Conservation (phyloP, 2,797 vertebrate species). For the Mallotus villosus region DNA sequence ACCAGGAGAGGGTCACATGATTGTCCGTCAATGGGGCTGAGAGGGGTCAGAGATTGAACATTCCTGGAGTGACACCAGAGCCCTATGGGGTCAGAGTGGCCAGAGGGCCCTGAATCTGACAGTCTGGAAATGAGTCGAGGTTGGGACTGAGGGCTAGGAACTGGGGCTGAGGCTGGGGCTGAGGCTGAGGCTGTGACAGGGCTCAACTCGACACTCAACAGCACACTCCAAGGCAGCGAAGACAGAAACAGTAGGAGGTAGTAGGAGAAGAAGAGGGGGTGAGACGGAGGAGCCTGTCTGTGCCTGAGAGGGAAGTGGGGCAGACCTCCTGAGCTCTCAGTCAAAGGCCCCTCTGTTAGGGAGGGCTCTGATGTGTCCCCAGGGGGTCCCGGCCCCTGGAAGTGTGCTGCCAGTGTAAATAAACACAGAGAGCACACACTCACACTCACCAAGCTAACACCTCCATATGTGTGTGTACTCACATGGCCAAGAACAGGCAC, state of each 20-base stretch:
- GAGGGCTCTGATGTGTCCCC: constrained; percentile 65
- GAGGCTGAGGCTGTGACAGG: not conserved
- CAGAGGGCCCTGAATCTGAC: constrained; percentile 22
- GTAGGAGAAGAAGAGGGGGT: not conserved
- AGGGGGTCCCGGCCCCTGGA: constrained; percentile 62
- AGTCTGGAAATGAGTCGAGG: not conserved
- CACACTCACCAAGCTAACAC: constrained; percentile 58
- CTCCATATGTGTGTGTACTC: constrained; percentile 60
- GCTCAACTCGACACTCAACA: not conserved
- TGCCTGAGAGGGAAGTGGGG: constrained; percentile 16
- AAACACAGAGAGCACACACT: constrained; percentile 65
- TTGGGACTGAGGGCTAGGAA: not conserved
- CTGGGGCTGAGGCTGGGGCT: not conserved
- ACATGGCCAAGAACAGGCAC: constrained; percentile 27
- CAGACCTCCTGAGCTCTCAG: constrained; percentile 57
- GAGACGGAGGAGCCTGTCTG: not conserved
- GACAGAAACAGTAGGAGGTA: not conserved
- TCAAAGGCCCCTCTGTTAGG: constrained; percentile 69
- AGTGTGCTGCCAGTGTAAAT: constrained; percentile 73
- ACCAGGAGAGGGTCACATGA: constrained; percentile 18
- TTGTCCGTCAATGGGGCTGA: constrained; percentile 31
- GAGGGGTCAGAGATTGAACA: constrained; percentile 46
- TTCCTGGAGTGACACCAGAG: constrained; percentile 52
- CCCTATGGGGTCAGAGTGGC: constrained; percentile 38
- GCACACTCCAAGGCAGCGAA: not conserved